Base-by-base conservation (phyloP, 1,140 invertebrate species). In the Sycophaga agraensis region DNA sequence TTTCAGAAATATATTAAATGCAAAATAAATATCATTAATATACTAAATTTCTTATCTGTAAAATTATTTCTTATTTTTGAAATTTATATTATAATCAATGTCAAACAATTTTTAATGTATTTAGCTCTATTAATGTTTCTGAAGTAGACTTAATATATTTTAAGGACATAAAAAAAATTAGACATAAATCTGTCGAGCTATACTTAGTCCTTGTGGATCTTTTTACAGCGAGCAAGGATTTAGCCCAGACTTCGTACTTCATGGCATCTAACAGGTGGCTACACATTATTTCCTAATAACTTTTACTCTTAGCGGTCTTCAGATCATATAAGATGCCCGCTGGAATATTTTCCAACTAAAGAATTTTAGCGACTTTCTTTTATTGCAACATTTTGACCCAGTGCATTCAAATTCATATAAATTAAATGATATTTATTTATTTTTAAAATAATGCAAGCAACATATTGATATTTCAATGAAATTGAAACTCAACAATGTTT, bases 241-340 rank as follows among this genome's bases (percentile, higher is more conserved):
- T 98, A 66, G 93, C 95, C 34, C 94, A 98, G 82, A 97, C 94
- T 35, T 96, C 95, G 0, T 98, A 98, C 84, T 96, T 97, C 79
- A 92, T 98, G 90, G 96, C 96, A 64, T 97, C 96, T 40, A 98
- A 97, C 82, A 94, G 91, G 91, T 92, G 81, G 57, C 57, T 77
- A 74, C 54, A 65, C 37, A 68, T 72, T 68, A 68, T 62, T 68
- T 65, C 53, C 63, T 67, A 66, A 54, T 68, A 67, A 59, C 56
- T 67, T 60, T 70, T 71, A 68, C 60, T 49, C 40, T 37, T 16
- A 69, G 56, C 60, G 61, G 65, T 68, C 67, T 69, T 68, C 65
- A 57, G 66, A 59, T 68, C 59, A 65, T 61, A 68, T 69, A 68
- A 63, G 51, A 58, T 66, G 60, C 57, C 57, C 58, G 50, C 46